Evolutionary conservation across 2,113 vertebrate species (phyloP), one percentile per base, ranked within the genome.

Genomic region (Reinhardtius hippoglossoides): DNA sequence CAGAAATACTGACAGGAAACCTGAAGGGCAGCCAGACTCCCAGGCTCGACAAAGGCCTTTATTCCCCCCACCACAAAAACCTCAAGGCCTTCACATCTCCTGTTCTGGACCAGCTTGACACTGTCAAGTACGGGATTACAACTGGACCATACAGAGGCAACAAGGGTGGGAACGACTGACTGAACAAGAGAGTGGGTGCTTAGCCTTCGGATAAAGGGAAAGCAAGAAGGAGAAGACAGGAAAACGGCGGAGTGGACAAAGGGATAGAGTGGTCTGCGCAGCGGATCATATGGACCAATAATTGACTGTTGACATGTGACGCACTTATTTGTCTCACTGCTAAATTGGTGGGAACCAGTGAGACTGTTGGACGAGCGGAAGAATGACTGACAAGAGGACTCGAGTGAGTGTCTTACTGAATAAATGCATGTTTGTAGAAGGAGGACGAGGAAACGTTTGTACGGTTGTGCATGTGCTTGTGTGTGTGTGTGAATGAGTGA

Each of bases 311-410:
- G 89, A 88, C 87, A 82, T 90, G 87, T 86, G 88, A 91, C 88
- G 71, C 89, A 90, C 92, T 93, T 91, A 89, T 82, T 69, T 89
- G 85, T 92, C 90, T 90, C 89, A 84, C 87, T 82, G 80, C 74
- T 83, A 85, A 82, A 83, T 35, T 69, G 73, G 76, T 86, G 83
- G 67, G 67, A 85, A 87, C 69, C 73, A 83, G 73, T 89, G 85
- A 86, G 88, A 81, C 58, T 76, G 74, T 80, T 31, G 74, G 70
- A 78, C 71, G 71, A 63, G 76, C 69, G 69, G 55, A 62, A 68
- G 68, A 63, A 40, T 46, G 75, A 64, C 44, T 59, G 78, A 72
- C 10, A 23, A 59, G 61, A 44, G 64, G 76, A 67, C 1, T 37
- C 0, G 23, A 77, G 52, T 26, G 65, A 78, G 42, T 74, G 84